phyloP scores from a whole-genome alignment of 2,797 vertebrate genomes.

The Glyptemys insculpta region DNA sequence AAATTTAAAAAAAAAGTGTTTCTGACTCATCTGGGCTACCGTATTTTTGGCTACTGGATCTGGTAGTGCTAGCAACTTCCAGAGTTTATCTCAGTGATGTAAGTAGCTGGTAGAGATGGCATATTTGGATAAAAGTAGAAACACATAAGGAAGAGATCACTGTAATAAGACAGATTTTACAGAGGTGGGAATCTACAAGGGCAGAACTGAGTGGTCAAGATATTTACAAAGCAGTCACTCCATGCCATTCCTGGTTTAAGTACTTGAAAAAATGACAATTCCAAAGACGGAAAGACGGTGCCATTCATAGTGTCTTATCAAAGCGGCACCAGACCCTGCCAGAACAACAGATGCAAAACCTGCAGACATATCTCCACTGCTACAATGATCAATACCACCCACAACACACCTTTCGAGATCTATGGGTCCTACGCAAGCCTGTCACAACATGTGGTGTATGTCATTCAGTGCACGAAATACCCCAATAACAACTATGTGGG shows the following conservation, averaged over 20 bases:
- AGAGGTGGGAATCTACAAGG: background rate
- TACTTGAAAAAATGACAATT: background rate
- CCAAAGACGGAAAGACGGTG: background rate
- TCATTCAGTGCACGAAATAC: background rate
- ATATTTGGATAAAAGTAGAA: background rate
- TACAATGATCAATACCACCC: background rate
- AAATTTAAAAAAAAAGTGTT: background rate
- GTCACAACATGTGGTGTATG: background rate
- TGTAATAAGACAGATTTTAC: background rate
- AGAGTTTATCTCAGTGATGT: background rate
- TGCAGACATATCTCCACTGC: background rate
- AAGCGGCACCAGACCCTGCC: background rate
- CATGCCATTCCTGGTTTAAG: background rate
- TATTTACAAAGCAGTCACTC: background rate
- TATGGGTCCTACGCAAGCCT: background rate
- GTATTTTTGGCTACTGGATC: background rate
- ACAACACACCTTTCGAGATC: background rate
- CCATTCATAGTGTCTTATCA: background rate
- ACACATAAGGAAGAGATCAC: background rate
- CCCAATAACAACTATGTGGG: background rate
- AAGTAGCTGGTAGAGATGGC: background rate
- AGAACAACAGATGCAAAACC: background rate
- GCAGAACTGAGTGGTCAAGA: background rate
- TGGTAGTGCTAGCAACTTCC: background rate
- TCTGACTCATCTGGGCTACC: background rate